These are phyloP conservation scores for Neolamprologus brichardi DNA, from an alignment of 2,113 vertebrate genomes.

Conservation along the genomic window DNA sequence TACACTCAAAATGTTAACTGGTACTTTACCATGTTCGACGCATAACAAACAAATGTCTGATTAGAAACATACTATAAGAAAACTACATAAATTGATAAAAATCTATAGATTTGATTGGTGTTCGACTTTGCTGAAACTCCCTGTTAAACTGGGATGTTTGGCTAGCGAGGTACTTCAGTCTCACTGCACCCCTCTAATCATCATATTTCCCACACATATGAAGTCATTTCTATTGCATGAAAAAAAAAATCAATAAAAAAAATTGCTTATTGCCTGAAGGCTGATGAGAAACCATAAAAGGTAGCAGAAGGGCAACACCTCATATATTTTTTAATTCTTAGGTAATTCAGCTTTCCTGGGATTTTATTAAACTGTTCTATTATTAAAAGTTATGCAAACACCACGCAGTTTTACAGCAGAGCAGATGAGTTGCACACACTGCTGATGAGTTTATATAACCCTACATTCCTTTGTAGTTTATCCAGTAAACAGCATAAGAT, in stretches of 20 bases:
- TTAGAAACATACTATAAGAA: background rate
- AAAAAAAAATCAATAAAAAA: background rate
- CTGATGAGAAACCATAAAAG: background rate
- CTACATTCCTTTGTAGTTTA: background rate
- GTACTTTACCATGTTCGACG: accelerated
- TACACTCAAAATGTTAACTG: background rate
- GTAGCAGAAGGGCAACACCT: background rate
- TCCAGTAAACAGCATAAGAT: background rate
- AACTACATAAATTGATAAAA: background rate
- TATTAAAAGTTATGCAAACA: background rate
- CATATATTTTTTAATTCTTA: background rate
- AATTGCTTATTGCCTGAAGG: background rate
- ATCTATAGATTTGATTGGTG: background rate
- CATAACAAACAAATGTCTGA: background rate
- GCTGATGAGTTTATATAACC: background rate
- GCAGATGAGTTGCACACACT: background rate
- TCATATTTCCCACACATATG: background rate
- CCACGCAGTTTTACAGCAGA: background rate
- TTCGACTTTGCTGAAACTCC: background rate
- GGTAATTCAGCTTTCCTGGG: background rate
- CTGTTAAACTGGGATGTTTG: background rate
- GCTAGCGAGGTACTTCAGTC: background rate
- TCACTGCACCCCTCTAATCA: background rate
- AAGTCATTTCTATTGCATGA: background rate
- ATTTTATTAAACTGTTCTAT: background rate